phyloP scores from a whole-genome alignment of 2,113 vertebrate species.

The Antechinus stuartii region DNA sequence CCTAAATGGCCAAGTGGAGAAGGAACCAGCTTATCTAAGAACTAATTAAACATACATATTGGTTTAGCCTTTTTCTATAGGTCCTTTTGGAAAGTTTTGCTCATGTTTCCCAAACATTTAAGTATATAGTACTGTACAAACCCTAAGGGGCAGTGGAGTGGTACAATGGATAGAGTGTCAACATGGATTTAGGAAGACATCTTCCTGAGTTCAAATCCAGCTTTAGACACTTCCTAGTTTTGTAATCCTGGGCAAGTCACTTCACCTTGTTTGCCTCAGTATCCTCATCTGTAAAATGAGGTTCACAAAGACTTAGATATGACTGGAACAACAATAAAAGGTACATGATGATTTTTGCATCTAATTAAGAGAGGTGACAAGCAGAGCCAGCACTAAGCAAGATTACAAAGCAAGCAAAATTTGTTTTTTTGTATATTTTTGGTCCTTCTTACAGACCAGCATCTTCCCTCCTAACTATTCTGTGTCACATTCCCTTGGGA shows the following conservation, averaged over 20 bases:
- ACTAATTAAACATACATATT: neutral
- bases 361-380: neutral
- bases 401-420: neutral
- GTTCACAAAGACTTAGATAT: no score
- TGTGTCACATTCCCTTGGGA: neutral
- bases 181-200: no score
- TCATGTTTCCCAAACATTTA: neutral
- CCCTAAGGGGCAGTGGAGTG: no score
- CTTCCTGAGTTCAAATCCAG: no score
- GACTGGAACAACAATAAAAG: neutral
- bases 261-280: neutral
- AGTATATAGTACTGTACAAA: no score
- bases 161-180: no score
- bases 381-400: neutral
- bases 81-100: neutral
- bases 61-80: neutral
- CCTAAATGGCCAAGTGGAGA: neutral
- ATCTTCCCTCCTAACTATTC: neutral
- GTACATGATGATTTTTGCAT: neutral
- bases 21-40: constrained; percentile 15
- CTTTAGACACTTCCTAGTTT: neutral
- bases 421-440: neutral
- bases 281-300: neutral
- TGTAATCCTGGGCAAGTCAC: neutral
- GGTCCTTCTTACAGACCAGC: neutral